Base-by-base conservation (phyloP, 2,797 vertebrate genomes). In the Cyclopterus lumpus region DNA sequence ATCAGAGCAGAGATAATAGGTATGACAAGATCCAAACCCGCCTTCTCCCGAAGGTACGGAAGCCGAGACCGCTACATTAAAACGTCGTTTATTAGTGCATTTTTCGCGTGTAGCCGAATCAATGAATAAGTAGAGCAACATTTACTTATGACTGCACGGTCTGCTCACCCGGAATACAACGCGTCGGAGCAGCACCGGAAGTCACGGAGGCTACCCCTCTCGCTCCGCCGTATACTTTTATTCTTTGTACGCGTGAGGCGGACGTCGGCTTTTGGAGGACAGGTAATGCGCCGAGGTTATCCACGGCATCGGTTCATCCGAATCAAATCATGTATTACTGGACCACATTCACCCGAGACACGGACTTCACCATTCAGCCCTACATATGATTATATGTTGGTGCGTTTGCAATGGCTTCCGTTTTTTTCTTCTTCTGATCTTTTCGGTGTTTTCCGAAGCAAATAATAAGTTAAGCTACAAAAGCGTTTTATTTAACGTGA, bases 251-350 rank as follows among this genome's bases (percentile, higher is more conserved):
- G 11, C 10, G 32, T 46, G 32, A 60, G 30, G 30, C 65, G 34
- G 70, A 77, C 34, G 8, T 53, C 60, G 63, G 64, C 18, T 20
- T n/a, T 4, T 69, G 61, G 75, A 81, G 82, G 75, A 71, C 80
- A 38, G 70, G 46, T 53, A 42, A 15, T 64, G n/a, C 40, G 1
- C 8, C 7, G n/a, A 51, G 64, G 46, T 75, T 22, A 30, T 30
- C 34, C 20, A 6, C 28, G 5, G 26, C 49, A 66, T 57, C 24
- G 1, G 0, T 55, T 42, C 5, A 7, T 22, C 20, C 5, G 1
- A 6, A 0, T 24, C 15, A 40, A 10, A 1, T 1, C 5, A 38
- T 46, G 30, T n/a, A 40, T 59, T 10, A n/a, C 18, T 14, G 2
- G 28, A 15, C 18, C 3, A 3, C 9, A 6, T 2, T 4, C 6